Percentiles rank a stretch among this genome's conserved stretches.
These are phyloP conservation scores for Diuraphis noxia DNA, from an alignment of 1,140 invertebrate species.

Conservation along the genomic window DNA sequence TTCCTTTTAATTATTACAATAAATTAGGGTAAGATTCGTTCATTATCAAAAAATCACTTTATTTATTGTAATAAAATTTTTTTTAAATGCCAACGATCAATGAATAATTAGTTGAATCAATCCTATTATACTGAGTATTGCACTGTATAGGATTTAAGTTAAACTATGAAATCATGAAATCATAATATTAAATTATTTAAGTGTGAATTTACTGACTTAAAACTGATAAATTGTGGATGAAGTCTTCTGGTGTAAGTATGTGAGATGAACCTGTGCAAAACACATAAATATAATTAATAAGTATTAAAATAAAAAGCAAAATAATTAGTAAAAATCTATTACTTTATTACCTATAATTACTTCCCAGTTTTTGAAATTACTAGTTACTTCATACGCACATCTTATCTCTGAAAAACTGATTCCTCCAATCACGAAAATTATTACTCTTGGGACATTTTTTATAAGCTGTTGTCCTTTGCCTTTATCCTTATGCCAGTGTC, in stretches of 20 bases:
- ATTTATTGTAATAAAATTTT: neutral
- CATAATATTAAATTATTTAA: neutral
- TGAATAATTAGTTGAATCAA: neutral
- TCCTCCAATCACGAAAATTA: constrained; percentile 96
- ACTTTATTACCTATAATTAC: constrained; percentile 88
- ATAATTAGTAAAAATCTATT: constrained; percentile 52
- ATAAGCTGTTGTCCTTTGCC: constrained; percentile 78
- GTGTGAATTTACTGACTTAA: constrained; percentile 67
- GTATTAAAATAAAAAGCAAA: neutral
- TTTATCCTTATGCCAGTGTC: constrained; percentile 99
- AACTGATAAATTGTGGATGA: constrained; percentile 85
- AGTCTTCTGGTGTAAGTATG: constrained; percentile 92
- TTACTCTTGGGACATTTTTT: constrained; percentile 94
- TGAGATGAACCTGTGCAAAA: constrained; percentile 80
- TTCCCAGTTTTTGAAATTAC: constrained; percentile 97
- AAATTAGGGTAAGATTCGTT: no score
- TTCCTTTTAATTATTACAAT: neutral
- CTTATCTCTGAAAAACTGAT: constrained; percentile 96
- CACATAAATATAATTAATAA: neutral
- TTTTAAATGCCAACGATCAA: neutral
- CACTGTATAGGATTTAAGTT: neutral
- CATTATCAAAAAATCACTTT: neutral
- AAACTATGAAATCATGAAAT: no score
- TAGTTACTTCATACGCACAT: constrained; percentile 97
- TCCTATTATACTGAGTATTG: neutral